Evolutionary conservation across 2,797 vertebrate genomes (phyloP).

Genomic region (Fistularia commersonii): DNA sequence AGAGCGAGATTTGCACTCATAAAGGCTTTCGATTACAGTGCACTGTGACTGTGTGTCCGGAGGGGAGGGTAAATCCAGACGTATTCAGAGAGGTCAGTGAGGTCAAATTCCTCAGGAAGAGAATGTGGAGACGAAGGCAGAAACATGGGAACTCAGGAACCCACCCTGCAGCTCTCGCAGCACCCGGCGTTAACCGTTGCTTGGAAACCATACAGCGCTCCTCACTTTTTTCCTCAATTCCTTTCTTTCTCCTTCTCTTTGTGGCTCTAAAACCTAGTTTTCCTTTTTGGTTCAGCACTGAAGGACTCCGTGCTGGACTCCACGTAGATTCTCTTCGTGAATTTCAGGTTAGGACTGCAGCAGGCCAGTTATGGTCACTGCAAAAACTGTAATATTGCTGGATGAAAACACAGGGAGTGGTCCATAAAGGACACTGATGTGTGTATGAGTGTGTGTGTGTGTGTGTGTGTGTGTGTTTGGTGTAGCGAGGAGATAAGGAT

Average conservation of each 20-base stretch:
- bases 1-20: slow-evolving; percentile 38
- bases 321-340: neutral
- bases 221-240: slow-evolving; percentile 25
- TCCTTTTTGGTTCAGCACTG: slow-evolving; percentile 16
- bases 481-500: too few species aligned
- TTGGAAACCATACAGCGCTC: slow-evolving; percentile 64
- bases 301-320: too few species aligned
- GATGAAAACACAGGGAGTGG: too few species aligned
- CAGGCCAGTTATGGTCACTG: slow-evolving; percentile 39
- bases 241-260: slow-evolving; percentile 20
- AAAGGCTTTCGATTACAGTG: slow-evolving; percentile 64
- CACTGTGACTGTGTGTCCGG: slow-evolving; percentile 51
- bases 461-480: too few species aligned
- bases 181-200: slow-evolving; percentile 64
- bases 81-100: slow-evolving; percentile 57
- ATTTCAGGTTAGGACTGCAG: slow-evolving; percentile 8
- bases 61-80: slow-evolving; percentile 66
- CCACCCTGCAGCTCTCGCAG: slow-evolving; percentile 59
- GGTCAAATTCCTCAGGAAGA: slow-evolving; percentile 74
- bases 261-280: slow-evolving; percentile 52
- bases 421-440: too few species aligned
- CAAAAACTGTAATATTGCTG: slow-evolving; percentile 2
- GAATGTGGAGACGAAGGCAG: slow-evolving; percentile 68
- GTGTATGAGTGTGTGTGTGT: too few species aligned
- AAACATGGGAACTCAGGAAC: slow-evolving; percentile 66